A percentile compares a stretch with the other conserved stretches of the same genome.
These are phyloP conservation scores for Aphaenogaster floridana DNA, from an alignment of 1,140 invertebrate species.

Conservation along the genomic window DNA sequence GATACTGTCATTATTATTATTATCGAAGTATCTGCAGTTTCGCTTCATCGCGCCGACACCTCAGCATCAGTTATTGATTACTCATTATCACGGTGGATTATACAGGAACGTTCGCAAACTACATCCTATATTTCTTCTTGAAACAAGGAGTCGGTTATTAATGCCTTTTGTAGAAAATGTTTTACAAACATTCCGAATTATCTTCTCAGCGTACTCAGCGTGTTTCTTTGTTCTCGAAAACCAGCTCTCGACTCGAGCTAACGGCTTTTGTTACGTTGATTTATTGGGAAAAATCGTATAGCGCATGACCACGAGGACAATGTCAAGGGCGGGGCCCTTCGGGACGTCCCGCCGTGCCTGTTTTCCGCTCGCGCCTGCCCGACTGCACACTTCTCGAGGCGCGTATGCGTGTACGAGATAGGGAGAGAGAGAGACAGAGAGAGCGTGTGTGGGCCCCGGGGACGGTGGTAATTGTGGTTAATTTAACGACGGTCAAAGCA, in stretches of 20 bases:
- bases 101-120: constrained; percentile 29
- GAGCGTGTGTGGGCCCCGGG: constrained; percentile 66
- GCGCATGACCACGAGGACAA: constrained; percentile 8
- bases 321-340: constrained; percentile 54
- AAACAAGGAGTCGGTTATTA: not conserved
- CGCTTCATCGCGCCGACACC: constrained; percentile 31
- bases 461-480: constrained; percentile 82
- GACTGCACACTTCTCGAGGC: constrained; percentile 23
- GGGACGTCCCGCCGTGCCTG: constrained; percentile 30
- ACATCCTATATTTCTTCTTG: not conserved
- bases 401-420: constrained; percentile 46
- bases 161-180: not conserved
- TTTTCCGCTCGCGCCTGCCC: constrained; percentile 59
- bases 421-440: not conserved
- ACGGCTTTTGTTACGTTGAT: not conserved
- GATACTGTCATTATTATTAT: constrained; percentile 43
- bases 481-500: constrained; percentile 81
- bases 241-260: not conserved
- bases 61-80: constrained; percentile 59
- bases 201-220: not conserved
- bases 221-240: not conserved
- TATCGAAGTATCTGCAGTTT: not conserved
- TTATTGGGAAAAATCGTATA: constrained; percentile 18
- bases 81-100: constrained; percentile 44
- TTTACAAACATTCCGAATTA: not conserved